phyloP scores from a whole-genome alignment of 2,113 vertebrate species.

The Gobius niger region DNA sequence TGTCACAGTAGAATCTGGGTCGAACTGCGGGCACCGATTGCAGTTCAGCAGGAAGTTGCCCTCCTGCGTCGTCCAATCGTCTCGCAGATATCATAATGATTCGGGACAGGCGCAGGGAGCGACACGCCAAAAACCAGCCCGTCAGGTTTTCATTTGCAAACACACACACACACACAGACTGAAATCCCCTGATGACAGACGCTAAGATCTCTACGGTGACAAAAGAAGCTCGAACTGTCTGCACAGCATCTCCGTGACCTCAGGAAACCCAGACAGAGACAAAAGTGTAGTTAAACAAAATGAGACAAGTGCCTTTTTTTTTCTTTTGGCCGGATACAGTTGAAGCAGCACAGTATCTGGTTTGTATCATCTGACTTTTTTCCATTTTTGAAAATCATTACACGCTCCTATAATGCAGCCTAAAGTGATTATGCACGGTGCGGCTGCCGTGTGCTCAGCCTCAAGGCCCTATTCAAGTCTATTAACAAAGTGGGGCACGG shows the following conservation, averaged over 20 bases:
- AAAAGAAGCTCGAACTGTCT: constrained; percentile 39
- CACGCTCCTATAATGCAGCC: constrained; percentile 36
- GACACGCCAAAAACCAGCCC: constrained; percentile 63
- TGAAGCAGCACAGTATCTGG: constrained; percentile 20
- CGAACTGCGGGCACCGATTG: constrained; percentile 17
- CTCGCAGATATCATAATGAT: constrained; percentile 21
- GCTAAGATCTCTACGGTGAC: constrained; percentile 40
- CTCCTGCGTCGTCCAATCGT: constrained; percentile 28
- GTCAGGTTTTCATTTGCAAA: constrained; percentile 68
- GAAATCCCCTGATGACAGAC: constrained; percentile 64
- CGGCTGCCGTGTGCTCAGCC: constrained; percentile 50
- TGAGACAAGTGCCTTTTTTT: not conserved
- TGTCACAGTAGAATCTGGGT: constrained; percentile 3
- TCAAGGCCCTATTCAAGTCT: constrained; percentile 48
- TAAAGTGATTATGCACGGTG: constrained; percentile 48
- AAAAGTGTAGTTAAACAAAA: constrained; percentile 5
- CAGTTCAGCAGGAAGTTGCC: constrained; percentile 3
- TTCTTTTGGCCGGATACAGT: constrained; percentile 12
- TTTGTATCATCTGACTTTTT: constrained; percentile 12
- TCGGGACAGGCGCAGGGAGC: constrained; percentile 31
- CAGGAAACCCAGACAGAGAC: constrained; percentile 16
- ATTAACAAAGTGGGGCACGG: constrained; percentile 33
- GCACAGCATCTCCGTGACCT: constrained; percentile 14
- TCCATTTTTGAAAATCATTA: constrained; percentile 52
- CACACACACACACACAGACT: constrained; percentile 24